phyloP scores from a whole-genome alignment of 2,797 vertebrate species.

The Mormyrops attenuatus region DNA sequence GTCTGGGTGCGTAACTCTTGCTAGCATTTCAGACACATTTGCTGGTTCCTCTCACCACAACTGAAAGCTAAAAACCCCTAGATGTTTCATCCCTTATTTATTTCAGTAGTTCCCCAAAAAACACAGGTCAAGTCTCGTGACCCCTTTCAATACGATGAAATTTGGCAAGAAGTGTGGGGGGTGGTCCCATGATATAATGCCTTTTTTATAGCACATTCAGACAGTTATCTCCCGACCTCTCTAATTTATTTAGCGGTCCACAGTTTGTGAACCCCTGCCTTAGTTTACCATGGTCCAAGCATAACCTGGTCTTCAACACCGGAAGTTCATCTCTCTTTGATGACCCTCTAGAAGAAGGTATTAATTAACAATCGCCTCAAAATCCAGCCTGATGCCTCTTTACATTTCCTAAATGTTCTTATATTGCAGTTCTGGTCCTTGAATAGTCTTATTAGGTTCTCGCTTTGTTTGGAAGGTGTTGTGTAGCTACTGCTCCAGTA shows the following conservation, averaged over 20 bases:
- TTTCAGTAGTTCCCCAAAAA: neutral
- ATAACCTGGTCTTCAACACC: slow-evolving; percentile 19
- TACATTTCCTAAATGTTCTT: neutral
- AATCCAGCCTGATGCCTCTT: neutral
- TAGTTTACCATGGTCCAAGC: neutral
- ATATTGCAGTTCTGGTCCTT: neutral
- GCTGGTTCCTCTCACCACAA: neutral
- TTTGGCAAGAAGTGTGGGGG: neutral
- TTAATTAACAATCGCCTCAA: neutral
- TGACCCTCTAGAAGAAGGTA: neutral
- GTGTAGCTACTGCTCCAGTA: neutral
- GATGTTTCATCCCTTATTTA: neutral
- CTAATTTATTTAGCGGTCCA: neutral
- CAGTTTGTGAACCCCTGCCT: neutral
- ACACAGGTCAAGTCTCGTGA: neutral
- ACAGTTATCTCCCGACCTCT: neutral
- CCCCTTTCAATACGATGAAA: neutral
- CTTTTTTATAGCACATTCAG: neutral
- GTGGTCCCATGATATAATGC: neutral
- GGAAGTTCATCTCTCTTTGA: neutral
- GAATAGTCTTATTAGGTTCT: neutral
- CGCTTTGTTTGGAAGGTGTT: neutral
- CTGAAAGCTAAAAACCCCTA: neutral
- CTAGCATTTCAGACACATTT: neutral
- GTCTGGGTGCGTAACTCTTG: neutral